A percentile compares a stretch with the other conserved stretches of the same genome.
Evolutionary conservation across 2,113 vertebrate genomes (phyloP).

Genomic region (Pica pica): DNA sequence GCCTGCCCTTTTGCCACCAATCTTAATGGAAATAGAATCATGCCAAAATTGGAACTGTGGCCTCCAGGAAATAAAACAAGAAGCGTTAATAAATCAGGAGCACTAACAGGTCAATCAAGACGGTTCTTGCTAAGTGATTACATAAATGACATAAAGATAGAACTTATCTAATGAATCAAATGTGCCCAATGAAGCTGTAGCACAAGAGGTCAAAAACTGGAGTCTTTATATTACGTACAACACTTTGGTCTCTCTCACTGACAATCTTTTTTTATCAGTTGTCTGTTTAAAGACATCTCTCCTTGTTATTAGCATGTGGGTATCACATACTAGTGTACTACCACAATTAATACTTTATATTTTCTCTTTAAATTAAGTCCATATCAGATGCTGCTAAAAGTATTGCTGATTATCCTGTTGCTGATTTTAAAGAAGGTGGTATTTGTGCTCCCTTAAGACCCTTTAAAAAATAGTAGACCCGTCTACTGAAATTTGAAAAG

Average conservation of each 20-base stretch:
- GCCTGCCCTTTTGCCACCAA: slow-evolving; percentile 1
- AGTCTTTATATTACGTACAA: background rate
- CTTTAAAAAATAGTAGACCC: background rate
- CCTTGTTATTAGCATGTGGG: background rate
- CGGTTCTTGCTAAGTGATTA: background rate
- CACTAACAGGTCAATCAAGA: background rate
- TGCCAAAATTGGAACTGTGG: background rate
- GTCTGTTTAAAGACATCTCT: background rate
- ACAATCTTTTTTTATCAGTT: background rate
- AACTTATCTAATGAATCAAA: background rate
- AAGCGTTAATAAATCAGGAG: slow-evolving; percentile 1
- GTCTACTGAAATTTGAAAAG: background rate
- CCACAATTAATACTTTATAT: background rate
- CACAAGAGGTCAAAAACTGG: background rate
- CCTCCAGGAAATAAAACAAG: background rate
- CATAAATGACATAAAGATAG: background rate
- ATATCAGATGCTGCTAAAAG: background rate
- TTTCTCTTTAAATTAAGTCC: background rate
- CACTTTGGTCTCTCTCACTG: background rate
- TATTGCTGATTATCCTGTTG: background rate
- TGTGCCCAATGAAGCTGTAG: background rate
- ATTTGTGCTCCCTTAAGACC: background rate
- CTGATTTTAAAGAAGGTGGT: background rate
- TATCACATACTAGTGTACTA: background rate
- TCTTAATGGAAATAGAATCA: slow-evolving; percentile 23